Evolutionary conservation across 2,797 vertebrate genomes (phyloP).

Genomic region (Periophthalmus magnuspinnatus): DNA sequence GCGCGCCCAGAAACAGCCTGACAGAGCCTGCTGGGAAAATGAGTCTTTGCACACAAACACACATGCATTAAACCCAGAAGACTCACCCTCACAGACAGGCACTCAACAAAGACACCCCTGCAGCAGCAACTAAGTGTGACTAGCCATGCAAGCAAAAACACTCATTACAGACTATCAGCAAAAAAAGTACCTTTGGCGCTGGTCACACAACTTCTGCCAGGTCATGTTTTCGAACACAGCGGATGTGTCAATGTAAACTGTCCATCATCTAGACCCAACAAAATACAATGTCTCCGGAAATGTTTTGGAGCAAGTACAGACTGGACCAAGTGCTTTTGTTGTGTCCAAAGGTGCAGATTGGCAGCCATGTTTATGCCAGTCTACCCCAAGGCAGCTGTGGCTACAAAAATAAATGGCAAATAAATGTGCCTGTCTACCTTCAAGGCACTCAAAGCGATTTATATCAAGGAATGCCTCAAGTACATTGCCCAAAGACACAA

Average conservation of each 20-base stretch:
- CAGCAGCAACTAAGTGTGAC: slow-evolving; percentile 3
- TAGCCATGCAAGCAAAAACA: slow-evolving; percentile 9
- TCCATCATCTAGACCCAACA: not conserved
- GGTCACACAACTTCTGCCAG: not conserved
- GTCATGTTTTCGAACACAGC: not conserved
- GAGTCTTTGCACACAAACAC: slow-evolving; percentile 54
- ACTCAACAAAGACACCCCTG: slow-evolving; percentile 2
- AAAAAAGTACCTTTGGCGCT: not conserved
- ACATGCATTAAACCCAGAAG: slow-evolving; percentile 7
- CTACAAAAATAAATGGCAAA: not conserved
- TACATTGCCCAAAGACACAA: no score
- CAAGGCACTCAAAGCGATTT: no score
- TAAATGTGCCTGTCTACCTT: no score
- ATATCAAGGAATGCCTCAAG: no score
- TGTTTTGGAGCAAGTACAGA: not conserved
- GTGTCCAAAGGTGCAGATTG: not conserved
- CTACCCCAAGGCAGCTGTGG: not conserved
- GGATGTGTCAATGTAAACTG: not conserved
- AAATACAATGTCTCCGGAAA: not conserved
- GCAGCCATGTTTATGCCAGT: not conserved
- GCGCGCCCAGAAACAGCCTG: slow-evolving; percentile 70
- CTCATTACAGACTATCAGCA: slow-evolving; percentile 11
- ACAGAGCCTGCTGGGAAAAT: slow-evolving; percentile 74
- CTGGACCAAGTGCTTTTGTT: not conserved
- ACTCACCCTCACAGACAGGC: slow-evolving; percentile 26